Evolutionary conservation across 2,113 vertebrate genomes (phyloP).

Genomic region (Aphyosemion australe): DNA sequence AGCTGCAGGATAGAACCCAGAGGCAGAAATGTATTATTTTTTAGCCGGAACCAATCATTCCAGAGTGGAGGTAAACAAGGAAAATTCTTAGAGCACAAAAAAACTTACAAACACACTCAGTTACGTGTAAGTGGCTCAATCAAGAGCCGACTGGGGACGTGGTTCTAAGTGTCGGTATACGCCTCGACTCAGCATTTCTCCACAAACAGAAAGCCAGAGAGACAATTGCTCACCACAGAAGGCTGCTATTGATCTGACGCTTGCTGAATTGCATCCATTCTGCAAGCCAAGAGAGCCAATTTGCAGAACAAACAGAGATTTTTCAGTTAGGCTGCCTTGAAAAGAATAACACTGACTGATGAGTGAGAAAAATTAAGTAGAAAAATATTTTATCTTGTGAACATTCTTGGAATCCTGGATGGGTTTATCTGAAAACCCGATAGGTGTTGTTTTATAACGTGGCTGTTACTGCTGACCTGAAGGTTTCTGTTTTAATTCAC

Average conservation of each 20-base stretch:
- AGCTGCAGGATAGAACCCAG: too few species aligned
- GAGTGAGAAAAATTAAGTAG: not conserved
- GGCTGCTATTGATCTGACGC: slow-evolving; percentile 52
- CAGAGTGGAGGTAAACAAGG: too few species aligned
- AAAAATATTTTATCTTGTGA: slow-evolving; percentile 8
- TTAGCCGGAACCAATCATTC: too few species aligned
- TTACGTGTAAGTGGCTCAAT: slow-evolving; percentile 30
- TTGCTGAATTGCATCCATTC: slow-evolving; percentile 45
- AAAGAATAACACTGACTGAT: slow-evolving; percentile 28
- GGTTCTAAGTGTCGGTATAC: slow-evolving; percentile 41
- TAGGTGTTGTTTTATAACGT: not conserved
- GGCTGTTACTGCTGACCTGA: not conserved
- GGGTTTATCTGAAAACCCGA: not conserved
- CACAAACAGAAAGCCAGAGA: slow-evolving; percentile 36
- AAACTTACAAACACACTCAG: slow-evolving; percentile 4
- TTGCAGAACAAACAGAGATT: slow-evolving; percentile 50
- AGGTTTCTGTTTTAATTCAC: not conserved
- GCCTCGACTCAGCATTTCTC: slow-evolving; percentile 62
- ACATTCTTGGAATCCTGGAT: not conserved
- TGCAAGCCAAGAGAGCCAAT: slow-evolving; percentile 43
- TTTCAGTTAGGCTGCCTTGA: slow-evolving; percentile 49
- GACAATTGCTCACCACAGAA: slow-evolving; percentile 52
- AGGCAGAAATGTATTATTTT: too few species aligned
- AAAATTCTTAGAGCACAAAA: slow-evolving; percentile 10
- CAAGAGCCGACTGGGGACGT: slow-evolving; percentile 34